Conservation (phyloP, 2,888 invertebrate genomes). For the Calephelis perditalis region DNA sequence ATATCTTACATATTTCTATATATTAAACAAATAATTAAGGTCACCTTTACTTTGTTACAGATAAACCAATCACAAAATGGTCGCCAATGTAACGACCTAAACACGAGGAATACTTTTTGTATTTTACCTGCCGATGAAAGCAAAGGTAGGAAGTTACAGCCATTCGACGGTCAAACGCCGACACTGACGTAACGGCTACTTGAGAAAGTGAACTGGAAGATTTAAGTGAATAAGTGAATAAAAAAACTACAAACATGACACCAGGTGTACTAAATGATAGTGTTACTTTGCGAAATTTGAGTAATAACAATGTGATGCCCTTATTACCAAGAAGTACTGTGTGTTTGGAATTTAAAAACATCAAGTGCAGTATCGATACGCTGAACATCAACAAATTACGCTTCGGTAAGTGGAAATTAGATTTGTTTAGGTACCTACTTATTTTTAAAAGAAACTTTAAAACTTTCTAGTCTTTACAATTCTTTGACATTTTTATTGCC, state of each 20-base stretch:
- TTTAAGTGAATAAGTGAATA: conserved; percentile 8
- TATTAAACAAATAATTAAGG: not conserved
- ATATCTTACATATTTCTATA: no score
- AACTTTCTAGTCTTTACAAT: no score
- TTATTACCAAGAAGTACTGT: conserved; percentile 78
- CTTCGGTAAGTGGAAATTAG: conserved; percentile 71
- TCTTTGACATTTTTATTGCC: no score
- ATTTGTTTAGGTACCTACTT: not conserved
- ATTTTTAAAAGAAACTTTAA: no score
- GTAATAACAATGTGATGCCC: conserved; percentile 65
- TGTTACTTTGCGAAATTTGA: conserved; percentile 34
- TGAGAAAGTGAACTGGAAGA: conserved; percentile 13
- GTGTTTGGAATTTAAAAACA: conserved; percentile 82
- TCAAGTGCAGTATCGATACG: conserved; percentile 80
- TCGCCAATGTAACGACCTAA: not conserved
- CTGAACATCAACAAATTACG: conserved; percentile 76
- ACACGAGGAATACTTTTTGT: not conserved
- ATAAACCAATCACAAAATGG: not conserved
- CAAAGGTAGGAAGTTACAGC: conserved; percentile 2
- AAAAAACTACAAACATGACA: conserved; percentile 39
- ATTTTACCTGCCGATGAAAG: conserved; percentile 11
- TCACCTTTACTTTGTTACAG: not conserved
- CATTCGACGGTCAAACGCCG: not conserved
- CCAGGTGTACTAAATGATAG: conserved; percentile 45
- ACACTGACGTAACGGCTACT: conserved; percentile 7